phyloP scores from a whole-genome alignment of 1,140 invertebrate species.

The Drosophila melanica region DNA sequence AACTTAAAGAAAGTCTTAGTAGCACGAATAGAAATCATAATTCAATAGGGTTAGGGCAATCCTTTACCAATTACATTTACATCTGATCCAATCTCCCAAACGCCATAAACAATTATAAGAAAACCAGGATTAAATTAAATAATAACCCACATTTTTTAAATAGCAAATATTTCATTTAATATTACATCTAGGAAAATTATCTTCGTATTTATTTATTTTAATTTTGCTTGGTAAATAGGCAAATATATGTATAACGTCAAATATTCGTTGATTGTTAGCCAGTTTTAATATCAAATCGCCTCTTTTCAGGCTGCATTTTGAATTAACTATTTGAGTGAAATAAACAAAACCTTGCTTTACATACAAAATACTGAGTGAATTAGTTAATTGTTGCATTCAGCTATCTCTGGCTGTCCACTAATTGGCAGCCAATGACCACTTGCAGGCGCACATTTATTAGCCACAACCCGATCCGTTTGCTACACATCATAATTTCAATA shows the following conservation, averaged over 20 bases:
- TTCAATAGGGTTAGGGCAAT: too few species aligned
- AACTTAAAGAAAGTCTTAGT: too few species aligned
- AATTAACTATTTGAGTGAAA: neutral
- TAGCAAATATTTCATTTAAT: too few species aligned
- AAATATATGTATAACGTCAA: neutral
- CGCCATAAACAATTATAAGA: too few species aligned
- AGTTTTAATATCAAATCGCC: neutral
- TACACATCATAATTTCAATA: slow-evolving; percentile 73
- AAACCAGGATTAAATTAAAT: too few species aligned
- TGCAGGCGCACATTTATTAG: slow-evolving; percentile 58
- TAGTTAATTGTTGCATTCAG: slow-evolving; percentile 12
- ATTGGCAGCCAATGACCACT: slow-evolving; percentile 62
- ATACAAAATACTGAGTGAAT: neutral
- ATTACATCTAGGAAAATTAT: too few species aligned
- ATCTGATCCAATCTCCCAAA: too few species aligned
- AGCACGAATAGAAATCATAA: too few species aligned
- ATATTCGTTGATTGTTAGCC: neutral
- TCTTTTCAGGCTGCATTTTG: neutral
- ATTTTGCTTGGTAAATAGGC: neutral
- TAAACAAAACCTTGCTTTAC: neutral
- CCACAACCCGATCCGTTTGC: slow-evolving; percentile 33
- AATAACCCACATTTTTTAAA: too few species aligned
- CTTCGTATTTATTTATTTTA: too few species aligned
- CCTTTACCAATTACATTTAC: too few species aligned
- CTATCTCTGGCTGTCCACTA: slow-evolving; percentile 31